Percentiles rank a stretch among this genome's conserved stretches.
These are phyloP conservation scores for Eonycteris spelaea DNA, from an alignment of 2,113 vertebrate genomes.

Conservation along the genomic window DNA sequence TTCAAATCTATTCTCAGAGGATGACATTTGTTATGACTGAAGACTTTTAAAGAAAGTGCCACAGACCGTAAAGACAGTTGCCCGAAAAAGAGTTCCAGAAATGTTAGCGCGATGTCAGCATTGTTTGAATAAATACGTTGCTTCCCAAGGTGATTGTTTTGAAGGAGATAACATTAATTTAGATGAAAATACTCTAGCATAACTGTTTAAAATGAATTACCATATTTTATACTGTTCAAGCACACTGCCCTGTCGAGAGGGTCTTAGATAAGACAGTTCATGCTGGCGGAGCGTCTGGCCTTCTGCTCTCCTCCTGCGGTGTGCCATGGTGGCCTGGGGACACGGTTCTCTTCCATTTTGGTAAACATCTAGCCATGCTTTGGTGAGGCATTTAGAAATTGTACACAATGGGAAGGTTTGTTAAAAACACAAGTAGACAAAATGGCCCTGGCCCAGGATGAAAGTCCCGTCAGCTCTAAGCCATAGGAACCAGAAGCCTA, in stretches of 20 bases:
- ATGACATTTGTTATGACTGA: constrained; percentile 55
- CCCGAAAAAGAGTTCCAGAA: background rate
- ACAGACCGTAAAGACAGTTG: background rate
- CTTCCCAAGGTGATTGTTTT: background rate
- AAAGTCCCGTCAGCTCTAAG: background rate
- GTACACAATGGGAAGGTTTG: background rate
- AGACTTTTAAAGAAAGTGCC: constrained; percentile 51
- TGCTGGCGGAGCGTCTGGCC: background rate
- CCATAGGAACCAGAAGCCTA: background rate
- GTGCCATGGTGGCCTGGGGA: background rate
- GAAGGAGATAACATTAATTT: background rate
- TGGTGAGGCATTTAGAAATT: background rate
- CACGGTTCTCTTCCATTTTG: background rate
- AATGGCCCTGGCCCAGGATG: background rate
- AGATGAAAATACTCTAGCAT: background rate
- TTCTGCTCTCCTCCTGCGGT: background rate
- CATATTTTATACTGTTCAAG: background rate
- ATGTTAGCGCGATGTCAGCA: background rate
- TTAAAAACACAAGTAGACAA: background rate
- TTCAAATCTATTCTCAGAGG: constrained; percentile 70
- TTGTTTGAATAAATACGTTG: background rate
- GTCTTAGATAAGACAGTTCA: background rate
- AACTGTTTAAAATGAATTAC: background rate
- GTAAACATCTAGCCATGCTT: background rate
- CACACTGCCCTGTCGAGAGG: background rate